These are phyloP conservation scores for Silurus lanzhouensis DNA, from an alignment of 2,797 vertebrate species.

Conservation along the genomic window DNA sequence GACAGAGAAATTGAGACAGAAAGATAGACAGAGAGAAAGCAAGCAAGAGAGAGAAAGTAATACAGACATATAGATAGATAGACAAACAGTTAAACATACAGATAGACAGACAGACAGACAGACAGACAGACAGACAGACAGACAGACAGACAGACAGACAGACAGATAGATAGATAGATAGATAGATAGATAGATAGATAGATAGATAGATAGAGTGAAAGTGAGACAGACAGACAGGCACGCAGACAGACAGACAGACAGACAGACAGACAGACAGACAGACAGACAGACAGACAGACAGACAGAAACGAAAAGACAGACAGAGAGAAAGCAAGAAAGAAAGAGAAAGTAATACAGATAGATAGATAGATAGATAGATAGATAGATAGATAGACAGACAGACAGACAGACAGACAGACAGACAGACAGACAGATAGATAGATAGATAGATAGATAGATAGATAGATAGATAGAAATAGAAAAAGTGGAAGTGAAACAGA, in stretches of 20 bases:
- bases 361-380: too few relatives aligned
- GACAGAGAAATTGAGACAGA: slow-evolving; percentile 28
- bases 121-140: slow-evolving; percentile 33
- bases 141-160: slow-evolving; percentile 28
- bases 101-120: neutral
- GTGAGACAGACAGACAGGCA: neutral
- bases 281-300: neutral
- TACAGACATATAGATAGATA: slow-evolving; percentile 23
- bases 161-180: neutral
- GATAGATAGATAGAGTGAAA: neutral
- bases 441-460: too few relatives aligned
- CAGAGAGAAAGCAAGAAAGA: neutral
- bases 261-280: neutral
- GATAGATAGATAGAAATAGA: too few relatives aligned
- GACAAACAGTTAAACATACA: neutral
- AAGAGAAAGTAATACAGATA: too few relatives aligned
- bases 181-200: neutral
- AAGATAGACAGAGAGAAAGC: neutral
- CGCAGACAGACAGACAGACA: slow-evolving; percentile 24
- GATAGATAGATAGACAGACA: too few relatives aligned
- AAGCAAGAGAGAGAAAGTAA: neutral
- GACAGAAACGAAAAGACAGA: slow-evolving; percentile 32
- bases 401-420: too few relatives aligned
- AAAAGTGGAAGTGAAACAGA: too few relatives aligned
- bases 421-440: too few relatives aligned